phyloP scores from a whole-genome alignment of 2,113 vertebrate species.

The Columba janthina region DNA sequence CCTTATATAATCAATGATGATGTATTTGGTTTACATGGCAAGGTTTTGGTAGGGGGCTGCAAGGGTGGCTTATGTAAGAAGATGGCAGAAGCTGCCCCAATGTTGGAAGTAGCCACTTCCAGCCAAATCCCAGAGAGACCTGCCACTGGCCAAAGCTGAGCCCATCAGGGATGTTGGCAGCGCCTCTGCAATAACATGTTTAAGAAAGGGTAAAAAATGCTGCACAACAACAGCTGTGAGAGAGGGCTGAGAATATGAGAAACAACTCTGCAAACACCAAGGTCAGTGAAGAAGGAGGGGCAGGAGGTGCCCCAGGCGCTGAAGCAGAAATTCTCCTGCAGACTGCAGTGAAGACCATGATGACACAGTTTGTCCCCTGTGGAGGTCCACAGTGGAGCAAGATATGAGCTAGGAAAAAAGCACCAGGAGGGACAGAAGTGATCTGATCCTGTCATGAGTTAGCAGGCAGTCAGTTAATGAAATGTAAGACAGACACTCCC shows the following conservation, averaged over 20 bases:
- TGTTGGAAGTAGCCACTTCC: neutral
- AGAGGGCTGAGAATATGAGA: neutral
- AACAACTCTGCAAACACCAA: neutral
- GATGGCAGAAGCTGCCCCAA: neutral
- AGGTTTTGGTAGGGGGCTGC: neutral
- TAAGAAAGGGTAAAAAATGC: neutral
- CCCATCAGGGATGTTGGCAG: neutral
- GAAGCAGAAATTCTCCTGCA: neutral
- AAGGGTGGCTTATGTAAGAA: neutral
- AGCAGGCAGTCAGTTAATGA: neutral
- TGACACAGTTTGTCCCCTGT: fast-evolving
- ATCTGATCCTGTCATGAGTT: neutral
- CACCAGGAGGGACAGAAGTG: neutral
- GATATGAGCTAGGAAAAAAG: neutral
- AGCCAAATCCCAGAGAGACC: fast-evolving
- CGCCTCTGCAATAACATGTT: too few relatives aligned
- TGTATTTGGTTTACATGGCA: neutral
- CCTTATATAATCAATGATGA: neutral
- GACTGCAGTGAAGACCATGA: neutral
- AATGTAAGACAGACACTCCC: neutral
- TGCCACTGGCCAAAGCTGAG: fast-evolving
- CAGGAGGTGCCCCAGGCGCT: neutral
- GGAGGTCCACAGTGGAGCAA: neutral
- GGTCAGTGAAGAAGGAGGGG: too few relatives aligned
- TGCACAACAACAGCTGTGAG: neutral